Evolutionary conservation across 1,140 invertebrate genomes (phyloP), one percentile per base, ranked within the genome.

Genomic region (Microplitis demolitor): DNA sequence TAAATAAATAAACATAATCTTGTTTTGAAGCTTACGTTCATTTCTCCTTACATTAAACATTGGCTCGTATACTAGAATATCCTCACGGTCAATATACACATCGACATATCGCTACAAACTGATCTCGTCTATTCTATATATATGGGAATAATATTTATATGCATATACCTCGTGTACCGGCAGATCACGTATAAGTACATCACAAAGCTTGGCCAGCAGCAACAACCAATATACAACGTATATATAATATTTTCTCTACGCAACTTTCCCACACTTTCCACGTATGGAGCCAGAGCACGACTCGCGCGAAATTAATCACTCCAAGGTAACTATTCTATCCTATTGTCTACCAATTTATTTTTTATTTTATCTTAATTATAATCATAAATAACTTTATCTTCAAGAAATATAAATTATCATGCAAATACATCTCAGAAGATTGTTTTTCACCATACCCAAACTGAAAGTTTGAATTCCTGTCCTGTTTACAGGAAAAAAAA

Each of bases 261-360:
- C 72, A 80, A 85, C 83, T 86, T 85, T 86, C 85, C 84, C 84
- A 85, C 84, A 86, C 84, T 86, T 86, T 86, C 84, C 83, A 83
- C 80, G 75, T 33, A 37, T 45, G 34, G 4, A 16, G 14, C 24
- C 13, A 63, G 39, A n/a, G 51, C 69, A 66, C 61, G 53, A 13
- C 24, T 51, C 39, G 63, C 63, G 63, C 24, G 14, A 66, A 66
- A 72, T 72, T 72, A 54, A 66, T 54, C 50, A 31, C 39, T 39
- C 63, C 53, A 24, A 34, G 34, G 3, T 31, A 67, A 50, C 53
- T 31, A 71, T 58, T 56, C 50, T n/a, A 56, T 56, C 5, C 37
- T 35, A 64, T 64, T 64, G 62, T 64, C 14, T 64, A 33, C 14
- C 11, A 64, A 64, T 35, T 37, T 64, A n/a, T 4, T 64, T 34